phyloP scores from a whole-genome alignment of 2,113 vertebrate species.

The Mus musculus region DNA sequence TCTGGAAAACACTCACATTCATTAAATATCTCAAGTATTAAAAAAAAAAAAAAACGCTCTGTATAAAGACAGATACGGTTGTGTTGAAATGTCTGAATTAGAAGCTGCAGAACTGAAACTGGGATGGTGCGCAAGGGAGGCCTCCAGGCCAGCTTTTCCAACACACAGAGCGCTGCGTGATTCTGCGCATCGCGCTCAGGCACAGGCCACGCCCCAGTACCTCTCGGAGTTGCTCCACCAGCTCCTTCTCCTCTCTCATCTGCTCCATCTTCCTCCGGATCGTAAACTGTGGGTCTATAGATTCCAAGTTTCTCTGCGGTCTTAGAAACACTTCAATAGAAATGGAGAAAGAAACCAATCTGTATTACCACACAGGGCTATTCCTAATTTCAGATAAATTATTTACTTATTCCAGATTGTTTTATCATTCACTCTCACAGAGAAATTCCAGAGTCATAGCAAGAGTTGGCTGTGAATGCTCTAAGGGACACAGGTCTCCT shows the following conservation, averaged over 20 bases:
- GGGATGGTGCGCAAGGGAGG: background rate
- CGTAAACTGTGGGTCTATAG: slow-evolving; percentile 96
- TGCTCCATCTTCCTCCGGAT: slow-evolving; percentile 98
- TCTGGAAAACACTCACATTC: background rate
- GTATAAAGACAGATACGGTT: background rate
- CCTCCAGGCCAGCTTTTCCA: background rate
- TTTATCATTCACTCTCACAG: background rate
- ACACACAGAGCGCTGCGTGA: background rate
- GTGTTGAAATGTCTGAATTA: background rate
- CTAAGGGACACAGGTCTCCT: background rate
- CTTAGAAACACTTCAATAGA: slow-evolving; percentile 91
- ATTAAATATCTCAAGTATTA: background rate
- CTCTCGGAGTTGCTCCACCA: slow-evolving; percentile 91
- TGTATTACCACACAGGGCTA: background rate
- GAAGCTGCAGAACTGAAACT: background rate
- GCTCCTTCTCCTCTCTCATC: slow-evolving; percentile 91
- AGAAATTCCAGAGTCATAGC: background rate
- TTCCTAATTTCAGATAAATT: background rate
- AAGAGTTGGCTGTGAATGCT: background rate
- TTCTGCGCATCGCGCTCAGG: background rate
- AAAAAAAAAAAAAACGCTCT: background rate
- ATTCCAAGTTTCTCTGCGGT: slow-evolving; percentile 94
- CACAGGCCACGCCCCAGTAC: slow-evolving; percentile 80
- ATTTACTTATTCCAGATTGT: background rate
- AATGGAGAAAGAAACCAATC: background rate